phyloP scores from a whole-genome alignment of 1,140 invertebrate genomes.

The Orius insidiosus region DNA sequence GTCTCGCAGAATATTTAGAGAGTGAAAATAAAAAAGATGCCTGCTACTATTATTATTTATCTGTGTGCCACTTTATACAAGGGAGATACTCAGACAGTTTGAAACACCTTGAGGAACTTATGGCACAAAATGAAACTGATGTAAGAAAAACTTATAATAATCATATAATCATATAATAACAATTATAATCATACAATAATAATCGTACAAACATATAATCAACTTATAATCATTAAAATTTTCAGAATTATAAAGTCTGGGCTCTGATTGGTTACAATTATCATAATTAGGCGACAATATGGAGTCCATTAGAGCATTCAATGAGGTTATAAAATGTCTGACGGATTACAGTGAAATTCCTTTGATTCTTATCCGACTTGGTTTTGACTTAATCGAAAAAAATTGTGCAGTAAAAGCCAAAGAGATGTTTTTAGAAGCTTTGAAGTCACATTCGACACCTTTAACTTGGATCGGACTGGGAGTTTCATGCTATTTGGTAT shows the following conservation, averaged over 20 bases:
- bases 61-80: conserved; percentile 7
- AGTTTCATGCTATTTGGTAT: conserved; percentile 18
- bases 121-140: too few species aligned
- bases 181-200: too few species aligned
- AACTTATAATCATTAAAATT: too few species aligned
- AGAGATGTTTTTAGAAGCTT: conserved; percentile 14
- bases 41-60: not conserved
- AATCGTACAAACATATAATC: too few species aligned
- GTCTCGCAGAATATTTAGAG: conserved; percentile 2
- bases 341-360: not conserved
- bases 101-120: conserved; percentile 2
- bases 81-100: conserved; percentile 1
- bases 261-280: not conserved
- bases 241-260: not conserved
- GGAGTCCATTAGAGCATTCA: not conserved
- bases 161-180: too few species aligned
- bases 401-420: not conserved
- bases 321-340: not conserved
- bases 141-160: too few species aligned
- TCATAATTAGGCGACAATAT: not conserved
- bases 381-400: conserved; percentile 3
- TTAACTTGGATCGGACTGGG: conserved; percentile 20
- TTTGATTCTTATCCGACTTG: not conserved
- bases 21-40: not conserved
- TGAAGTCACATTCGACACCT: conserved; percentile 16